Evolutionary conservation across 2,888 invertebrate genomes (phyloP), one percentile per base, ranked within the genome.

Genomic region (Trissoscelio sp.): DNA sequence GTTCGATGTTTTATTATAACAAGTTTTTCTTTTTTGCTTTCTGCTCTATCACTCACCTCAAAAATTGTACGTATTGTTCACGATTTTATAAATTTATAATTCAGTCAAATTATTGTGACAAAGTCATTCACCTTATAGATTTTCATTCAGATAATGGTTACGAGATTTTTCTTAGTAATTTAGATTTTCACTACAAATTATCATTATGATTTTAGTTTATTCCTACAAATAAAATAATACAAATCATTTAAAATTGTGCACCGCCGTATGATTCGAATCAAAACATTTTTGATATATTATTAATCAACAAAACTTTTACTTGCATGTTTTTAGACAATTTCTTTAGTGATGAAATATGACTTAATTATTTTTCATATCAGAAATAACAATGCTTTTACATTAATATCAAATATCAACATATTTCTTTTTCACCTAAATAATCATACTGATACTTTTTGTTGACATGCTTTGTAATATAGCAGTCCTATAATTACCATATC

Each of bases 11-110:
- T 39, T 80, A 80, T 58, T 80, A 75, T 80, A 80, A 80, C 74
- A 75, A 80, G 48, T 80, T 80, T 80, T 80, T 80, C 80, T 73
- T 69, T 80, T 58, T 75, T 80, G 80, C 80, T 80, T 80, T 80
- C 80, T 80, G 80, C 80, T 80, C 80, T 62, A 80, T 80, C 80
- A 75, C 80, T 80, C 75, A 73, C 66, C 51, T 70, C 75, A 80
- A 75, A 58, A 75, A 75, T 80, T 80, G 80, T 80, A 80, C 80
- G 80, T 80, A 80, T 80, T 80, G 74, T 80, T 74, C 62, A 74
- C 51, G 46, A 62, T 69, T 74, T 64, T 80, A 79, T 48, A 12
- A 74, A 64, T 31, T 69, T 69, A 48, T 79, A 60, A 74, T 67
- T 58, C 70, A 72, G 58, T 70, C 39, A 53, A 51, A 53, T 48